Evolutionary conservation across 2,113 vertebrate species (phyloP), one percentile per base, ranked within the genome.

Genomic region (Centrocercus urophasianus): DNA sequence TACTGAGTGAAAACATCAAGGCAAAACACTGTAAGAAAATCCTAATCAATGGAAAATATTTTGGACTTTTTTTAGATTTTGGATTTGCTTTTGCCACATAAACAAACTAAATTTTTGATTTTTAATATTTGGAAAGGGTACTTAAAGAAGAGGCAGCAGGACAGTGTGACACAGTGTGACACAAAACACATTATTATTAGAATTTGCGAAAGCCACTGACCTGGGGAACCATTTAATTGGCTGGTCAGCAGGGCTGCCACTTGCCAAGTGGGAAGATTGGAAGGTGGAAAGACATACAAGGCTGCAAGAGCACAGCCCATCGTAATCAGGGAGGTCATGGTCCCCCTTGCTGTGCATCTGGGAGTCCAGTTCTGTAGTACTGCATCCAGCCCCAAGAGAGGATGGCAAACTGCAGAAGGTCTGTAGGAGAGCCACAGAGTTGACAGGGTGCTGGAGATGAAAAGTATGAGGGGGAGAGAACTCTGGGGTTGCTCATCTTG

Each of bases 401-500:
- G 30, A 14, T 67, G 57, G 30, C n/a, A 60, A 64, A 50, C 47
- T 79, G 24, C 32, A 76, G 63, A 47, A n/a, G 2, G 17, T 66
- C 54, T 45, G 43, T 40, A 69, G 67, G 13, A 72, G 47, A 72
- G 38, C 24, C 38, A 17, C 30, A 13, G 48, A 38, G 48, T 34
- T 25, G 22, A 13, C 69, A 56, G 50, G 45, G 6, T 6, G 2
- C 63, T 72, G 64, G 38, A 65, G 25, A 48, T 50, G 0, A 0
- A 0, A 19, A 5, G 25, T 43, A 0, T 4, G 16, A 48, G 20
- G 7, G 4, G 15, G 20, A 66, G 5, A 42, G 75, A 36, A 60
- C 14, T 8, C 38, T 73, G 1, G 16, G 30, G 4, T 50, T 64
- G 11, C 19, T 90, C 6, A 17, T 38, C 36, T 65, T 83, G 48